These are phyloP conservation scores for Sebastes dallii DNA, from an alignment of 2,797 vertebrate genomes.

Conservation along the genomic window DNA sequence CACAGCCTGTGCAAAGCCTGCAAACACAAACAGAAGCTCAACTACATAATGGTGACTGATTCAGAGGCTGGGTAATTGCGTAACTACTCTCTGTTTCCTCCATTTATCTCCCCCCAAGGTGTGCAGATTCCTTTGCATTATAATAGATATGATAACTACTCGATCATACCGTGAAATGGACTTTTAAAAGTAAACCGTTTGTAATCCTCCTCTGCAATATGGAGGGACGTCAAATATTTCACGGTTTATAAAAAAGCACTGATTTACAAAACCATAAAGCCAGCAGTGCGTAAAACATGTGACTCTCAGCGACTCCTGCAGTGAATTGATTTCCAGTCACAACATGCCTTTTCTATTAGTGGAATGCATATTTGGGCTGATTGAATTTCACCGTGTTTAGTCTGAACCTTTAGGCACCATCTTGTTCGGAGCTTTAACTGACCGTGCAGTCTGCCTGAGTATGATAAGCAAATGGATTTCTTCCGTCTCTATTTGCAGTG, in stretches of 20 bases:
- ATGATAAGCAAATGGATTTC: slow-evolving; percentile 44
- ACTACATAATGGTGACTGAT: slow-evolving; percentile 26
- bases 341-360: slow-evolving; percentile 62
- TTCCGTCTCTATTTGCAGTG: not conserved
- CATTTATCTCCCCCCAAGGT: not conserved
- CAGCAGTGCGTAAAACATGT: slow-evolving; percentile 64
- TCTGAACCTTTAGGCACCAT: slow-evolving; percentile 34
- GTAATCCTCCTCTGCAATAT: not conserved
- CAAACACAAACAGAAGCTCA: slow-evolving; percentile 12
- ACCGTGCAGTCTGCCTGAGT: slow-evolving; percentile 12
- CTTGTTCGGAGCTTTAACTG: slow-evolving; percentile 10
- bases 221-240: slow-evolving; percentile 30
- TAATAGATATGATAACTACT: not conserved
- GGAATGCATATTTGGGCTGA: slow-evolving; percentile 56
- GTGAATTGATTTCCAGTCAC: slow-evolving; percentile 76
- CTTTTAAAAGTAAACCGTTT: not conserved
- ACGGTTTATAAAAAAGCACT: slow-evolving; percentile 29
- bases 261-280: slow-evolving; percentile 61
- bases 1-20: not conserved
- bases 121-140: not conserved
- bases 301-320: slow-evolving; percentile 60
- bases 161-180: not conserved
- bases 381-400: slow-evolving; percentile 55
- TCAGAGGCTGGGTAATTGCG: slow-evolving; percentile 14
- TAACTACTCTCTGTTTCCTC: not conserved